Evolutionary conservation across 2,888 invertebrate species (phyloP).

Genomic region (Philereme vetulata): DNA sequence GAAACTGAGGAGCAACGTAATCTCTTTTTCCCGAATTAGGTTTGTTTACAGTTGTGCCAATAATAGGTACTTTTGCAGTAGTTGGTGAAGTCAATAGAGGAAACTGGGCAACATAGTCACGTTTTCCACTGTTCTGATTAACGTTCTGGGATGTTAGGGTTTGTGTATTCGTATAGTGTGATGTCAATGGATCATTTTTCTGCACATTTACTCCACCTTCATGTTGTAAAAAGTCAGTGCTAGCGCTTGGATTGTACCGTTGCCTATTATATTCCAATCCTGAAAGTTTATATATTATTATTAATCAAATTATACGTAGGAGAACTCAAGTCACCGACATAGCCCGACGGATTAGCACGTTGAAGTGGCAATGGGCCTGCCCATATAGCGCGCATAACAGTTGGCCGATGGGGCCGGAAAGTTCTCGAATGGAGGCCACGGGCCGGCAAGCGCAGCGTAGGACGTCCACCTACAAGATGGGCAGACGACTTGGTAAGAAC

Average conservation of each 20-base stretch:
- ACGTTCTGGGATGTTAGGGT: slow-evolving; percentile 26
- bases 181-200: slow-evolving; percentile 52
- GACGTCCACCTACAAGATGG: too few relatives aligned
- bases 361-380: too few relatives aligned
- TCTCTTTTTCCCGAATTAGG: slow-evolving; percentile 32
- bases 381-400: too few relatives aligned
- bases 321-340: too few relatives aligned
- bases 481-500: too few relatives aligned
- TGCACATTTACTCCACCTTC: slow-evolving; percentile 58
- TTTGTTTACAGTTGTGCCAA: slow-evolving; percentile 15
- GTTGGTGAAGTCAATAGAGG: slow-evolving; percentile 43
- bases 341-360: too few relatives aligned
- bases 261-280: slow-evolving; percentile 56
- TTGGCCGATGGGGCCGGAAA: too few relatives aligned
- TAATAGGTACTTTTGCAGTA: slow-evolving; percentile 24
- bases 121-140: slow-evolving; percentile 39
- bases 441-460: too few relatives aligned
- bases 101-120: slow-evolving; percentile 50
- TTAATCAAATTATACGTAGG: background rate
- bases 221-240: slow-evolving; percentile 69
- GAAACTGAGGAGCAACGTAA: slow-evolving; percentile 29
- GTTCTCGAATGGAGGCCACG: too few relatives aligned
- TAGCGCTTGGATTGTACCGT: slow-evolving; percentile 52
- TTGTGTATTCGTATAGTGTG: slow-evolving; percentile 34
- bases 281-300: slow-evolving; percentile 40